Conservation (phyloP, 2,888 invertebrate genomes). For the Gortyna flavago region DNA sequence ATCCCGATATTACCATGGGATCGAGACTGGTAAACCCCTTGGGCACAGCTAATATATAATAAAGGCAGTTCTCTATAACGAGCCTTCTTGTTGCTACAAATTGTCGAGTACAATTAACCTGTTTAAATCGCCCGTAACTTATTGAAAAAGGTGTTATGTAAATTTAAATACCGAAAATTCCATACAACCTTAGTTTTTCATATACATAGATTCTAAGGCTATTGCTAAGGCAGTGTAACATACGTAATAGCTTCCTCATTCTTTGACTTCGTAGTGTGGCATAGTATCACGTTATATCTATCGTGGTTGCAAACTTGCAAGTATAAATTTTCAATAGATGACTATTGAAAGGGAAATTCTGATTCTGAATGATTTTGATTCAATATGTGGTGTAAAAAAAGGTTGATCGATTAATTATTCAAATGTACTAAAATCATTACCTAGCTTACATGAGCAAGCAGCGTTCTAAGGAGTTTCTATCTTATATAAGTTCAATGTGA, state of each 20-base stretch:
- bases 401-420: neutral
- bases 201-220: constrained; percentile 20
- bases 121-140: neutral
- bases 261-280: neutral
- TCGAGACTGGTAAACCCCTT: too few relatives aligned
- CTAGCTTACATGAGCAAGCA: too few relatives aligned
- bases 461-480: neutral
- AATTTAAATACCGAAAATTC: constrained; percentile 48
- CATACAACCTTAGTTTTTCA: constrained; percentile 34
- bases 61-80: too few relatives aligned
- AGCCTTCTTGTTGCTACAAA: neutral
- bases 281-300: neutral
- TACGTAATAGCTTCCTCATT: constrained; percentile 56
- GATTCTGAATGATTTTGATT: too few relatives aligned
- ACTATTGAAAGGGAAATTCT: neutral
- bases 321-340: too few relatives aligned
- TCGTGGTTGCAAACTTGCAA: too few relatives aligned
- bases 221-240: constrained; percentile 39
- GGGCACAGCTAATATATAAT: too few relatives aligned
- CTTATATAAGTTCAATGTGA: neutral
- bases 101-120: neutral
- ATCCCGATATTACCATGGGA: too few relatives aligned
- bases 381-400: too few relatives aligned
- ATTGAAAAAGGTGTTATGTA: constrained; percentile 45
- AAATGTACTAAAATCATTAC: neutral